Evolutionary conservation across 2,113 vertebrate species (phyloP).

Genomic region (Chlamydotis undulata): DNA sequence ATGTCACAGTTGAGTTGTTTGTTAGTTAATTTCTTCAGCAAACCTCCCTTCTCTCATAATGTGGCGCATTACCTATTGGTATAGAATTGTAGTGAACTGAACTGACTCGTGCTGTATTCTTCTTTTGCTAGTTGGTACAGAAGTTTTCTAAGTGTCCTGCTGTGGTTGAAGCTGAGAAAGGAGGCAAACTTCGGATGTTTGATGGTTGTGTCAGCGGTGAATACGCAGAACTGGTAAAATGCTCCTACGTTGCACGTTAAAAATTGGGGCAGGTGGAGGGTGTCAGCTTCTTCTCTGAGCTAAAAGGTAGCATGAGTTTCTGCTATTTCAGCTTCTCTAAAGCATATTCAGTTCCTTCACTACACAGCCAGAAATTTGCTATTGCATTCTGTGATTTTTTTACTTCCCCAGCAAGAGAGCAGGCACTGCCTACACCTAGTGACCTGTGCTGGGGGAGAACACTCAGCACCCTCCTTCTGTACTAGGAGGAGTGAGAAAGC

Average conservation of each 20-base stretch:
- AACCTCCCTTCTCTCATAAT: neutral
- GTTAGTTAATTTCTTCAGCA: neutral
- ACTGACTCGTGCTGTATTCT: neutral
- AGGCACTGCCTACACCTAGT: neutral
- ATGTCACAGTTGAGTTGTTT: neutral
- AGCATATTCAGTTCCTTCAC: fast-evolving
- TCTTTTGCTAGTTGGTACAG: conserved; percentile 63
- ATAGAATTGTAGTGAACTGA: fast-evolving
- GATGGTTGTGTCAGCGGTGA: conserved; percentile 67
- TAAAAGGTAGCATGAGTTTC: neutral
- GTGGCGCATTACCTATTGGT: fast-evolving
- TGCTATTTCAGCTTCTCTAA: neutral
- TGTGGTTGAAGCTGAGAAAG: conserved; percentile 71
- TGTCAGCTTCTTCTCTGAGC: neutral
- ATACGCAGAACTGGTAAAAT: conserved; percentile 71
- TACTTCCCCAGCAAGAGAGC: neutral
- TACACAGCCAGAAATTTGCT: neutral
- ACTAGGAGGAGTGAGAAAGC: neutral
- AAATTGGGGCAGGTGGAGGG: neutral
- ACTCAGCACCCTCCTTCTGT: too few relatives aligned
- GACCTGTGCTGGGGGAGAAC: neutral
- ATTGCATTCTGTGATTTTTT: neutral
- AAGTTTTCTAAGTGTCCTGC: conserved; percentile 72
- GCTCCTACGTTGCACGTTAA: neutral
- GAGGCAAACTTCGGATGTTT: conserved; percentile 75